Percentiles rank a stretch among this genome's conserved stretches.
Evolutionary conservation across 1,140 invertebrate genomes (phyloP).

Genomic region (Drosophila ambigua): DNA sequence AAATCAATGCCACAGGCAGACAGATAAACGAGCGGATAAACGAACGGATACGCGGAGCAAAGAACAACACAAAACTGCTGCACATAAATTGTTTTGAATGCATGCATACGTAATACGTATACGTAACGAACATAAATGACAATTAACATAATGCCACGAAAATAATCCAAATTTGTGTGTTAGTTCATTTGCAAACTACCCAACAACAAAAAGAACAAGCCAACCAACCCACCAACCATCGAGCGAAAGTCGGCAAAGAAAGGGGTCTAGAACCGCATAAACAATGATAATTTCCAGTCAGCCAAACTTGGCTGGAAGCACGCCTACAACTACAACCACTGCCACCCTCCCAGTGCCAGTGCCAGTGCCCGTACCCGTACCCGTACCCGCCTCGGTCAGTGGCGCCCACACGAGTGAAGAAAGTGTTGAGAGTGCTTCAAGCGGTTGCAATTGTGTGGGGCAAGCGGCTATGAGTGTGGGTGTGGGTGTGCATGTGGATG

Average conservation of each 20-base stretch:
- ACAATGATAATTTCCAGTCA: conserved; percentile 76
- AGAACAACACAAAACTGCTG: conserved; percentile 17
- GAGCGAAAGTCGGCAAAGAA: conserved; percentile 9
- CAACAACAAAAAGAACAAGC: neutral
- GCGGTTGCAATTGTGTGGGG: conserved; percentile 59
- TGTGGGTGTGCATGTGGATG: conserved; percentile 8
- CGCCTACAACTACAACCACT: neutral
- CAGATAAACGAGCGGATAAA: conserved; percentile 20
- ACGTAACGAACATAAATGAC: conserved; percentile 50
- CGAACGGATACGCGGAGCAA: neutral
- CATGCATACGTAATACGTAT: no score
- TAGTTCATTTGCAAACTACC: conserved; percentile 55
- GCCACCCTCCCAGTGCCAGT: conserved; percentile 19
- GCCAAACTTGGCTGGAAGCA: conserved; percentile 58
- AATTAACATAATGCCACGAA: conserved; percentile 74
- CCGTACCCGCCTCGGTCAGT: conserved; percentile 16
- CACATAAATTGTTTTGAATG: conserved; percentile 10
- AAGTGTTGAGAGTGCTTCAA: conserved; percentile 43
- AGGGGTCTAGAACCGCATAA: conserved; percentile 29
- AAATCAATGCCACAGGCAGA: conserved; percentile 71
- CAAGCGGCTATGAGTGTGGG: neutral
- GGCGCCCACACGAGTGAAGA: conserved; percentile 52
- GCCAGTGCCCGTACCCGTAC: neutral
- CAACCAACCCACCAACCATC: neutral
- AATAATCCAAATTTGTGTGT: conserved; percentile 70